These are phyloP conservation scores for Melanotaenia parkinsoni DNA, from an alignment of 2,797 vertebrate genomes.

Conservation along the genomic window DNA sequence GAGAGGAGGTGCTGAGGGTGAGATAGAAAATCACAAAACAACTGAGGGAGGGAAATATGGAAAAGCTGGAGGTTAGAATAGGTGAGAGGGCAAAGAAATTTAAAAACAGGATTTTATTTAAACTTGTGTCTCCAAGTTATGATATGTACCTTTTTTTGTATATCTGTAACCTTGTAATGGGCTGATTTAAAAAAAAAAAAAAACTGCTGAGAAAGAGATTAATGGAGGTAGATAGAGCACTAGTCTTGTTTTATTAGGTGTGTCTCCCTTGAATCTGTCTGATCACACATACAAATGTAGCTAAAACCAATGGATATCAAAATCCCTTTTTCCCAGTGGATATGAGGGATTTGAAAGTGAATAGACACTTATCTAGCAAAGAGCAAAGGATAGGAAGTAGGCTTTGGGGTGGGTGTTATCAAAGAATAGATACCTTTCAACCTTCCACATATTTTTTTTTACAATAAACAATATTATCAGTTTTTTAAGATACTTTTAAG, in stretches of 20 bases:
- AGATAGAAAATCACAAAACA: conserved; percentile 44
- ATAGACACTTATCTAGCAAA: conserved; percentile 19
- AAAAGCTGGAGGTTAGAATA: conserved; percentile 43
- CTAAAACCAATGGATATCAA: conserved; percentile 6
- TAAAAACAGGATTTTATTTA: conserved; percentile 30
- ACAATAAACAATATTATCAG: not conserved
- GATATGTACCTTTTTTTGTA: not conserved
- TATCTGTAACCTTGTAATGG: not conserved
- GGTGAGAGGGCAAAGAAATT: conserved; percentile 20
- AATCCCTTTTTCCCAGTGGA: conserved; percentile 5
- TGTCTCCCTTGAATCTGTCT: conserved; percentile 12
- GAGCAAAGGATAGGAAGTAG: conserved; percentile 29
- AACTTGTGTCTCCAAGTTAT: not conserved
- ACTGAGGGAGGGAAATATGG: conserved; percentile 41
- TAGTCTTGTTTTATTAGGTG: conserved; percentile 27
- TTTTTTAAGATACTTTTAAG: not conserved
- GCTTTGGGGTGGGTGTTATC: conserved; percentile 9
- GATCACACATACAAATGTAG: conserved; percentile 18
- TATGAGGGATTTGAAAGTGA: conserved; percentile 25
- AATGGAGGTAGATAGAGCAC: conserved; percentile 1
- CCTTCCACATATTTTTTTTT: conserved; percentile 10
- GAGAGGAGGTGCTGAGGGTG: conserved; percentile 26
- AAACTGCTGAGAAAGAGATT: conserved; percentile 9
- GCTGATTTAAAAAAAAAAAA: conserved; percentile 5
- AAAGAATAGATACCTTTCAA: conserved; percentile 28